Conservation (phyloP, 1,140 invertebrate species). For the Pseudomyrmex cubaensis region DNA sequence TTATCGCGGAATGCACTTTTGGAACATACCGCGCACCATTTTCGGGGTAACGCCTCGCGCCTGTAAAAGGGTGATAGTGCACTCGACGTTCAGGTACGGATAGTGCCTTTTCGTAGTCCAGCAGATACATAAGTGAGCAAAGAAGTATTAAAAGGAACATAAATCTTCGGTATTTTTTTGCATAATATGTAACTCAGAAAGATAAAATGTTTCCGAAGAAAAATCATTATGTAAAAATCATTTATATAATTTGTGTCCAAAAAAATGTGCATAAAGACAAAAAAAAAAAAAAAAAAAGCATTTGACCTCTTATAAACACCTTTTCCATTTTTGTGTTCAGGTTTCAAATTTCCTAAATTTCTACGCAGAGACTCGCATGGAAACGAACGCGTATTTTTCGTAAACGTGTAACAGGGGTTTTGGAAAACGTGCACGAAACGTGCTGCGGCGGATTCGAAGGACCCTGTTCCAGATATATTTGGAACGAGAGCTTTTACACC, state of each 20-base stretch:
- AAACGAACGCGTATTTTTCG: background rate
- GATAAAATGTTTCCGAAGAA: background rate
- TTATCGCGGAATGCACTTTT: slow-evolving; percentile 64
- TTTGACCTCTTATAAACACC: background rate
- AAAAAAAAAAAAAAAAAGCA: background rate
- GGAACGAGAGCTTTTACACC: slow-evolving; percentile 66
- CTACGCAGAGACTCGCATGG: background rate
- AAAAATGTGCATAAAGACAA: background rate
- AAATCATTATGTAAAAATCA: background rate
- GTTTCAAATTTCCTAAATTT: background rate
- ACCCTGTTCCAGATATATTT: slow-evolving; percentile 63
- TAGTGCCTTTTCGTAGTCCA: slow-evolving; percentile 14
- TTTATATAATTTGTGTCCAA: background rate
- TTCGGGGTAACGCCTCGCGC: slow-evolving; percentile 47
- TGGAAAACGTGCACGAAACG: slow-evolving; percentile 40
- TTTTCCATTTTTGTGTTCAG: background rate
- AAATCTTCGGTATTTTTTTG: background rate
- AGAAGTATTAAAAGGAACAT: background rate
- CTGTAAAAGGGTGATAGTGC: slow-evolving; percentile 28
- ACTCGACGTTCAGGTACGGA: slow-evolving; percentile 19
- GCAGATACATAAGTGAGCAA: background rate
- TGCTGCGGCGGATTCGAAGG: slow-evolving; percentile 14
- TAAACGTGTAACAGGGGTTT: slow-evolving; percentile 2
- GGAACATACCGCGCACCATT: slow-evolving; percentile 42
- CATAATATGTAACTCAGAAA: background rate